A percentile compares a stretch with the other conserved stretches of the same genome.
phyloP scores from a whole-genome alignment of 2,888 invertebrate species.

The Ceratothoa steindachneri region DNA sequence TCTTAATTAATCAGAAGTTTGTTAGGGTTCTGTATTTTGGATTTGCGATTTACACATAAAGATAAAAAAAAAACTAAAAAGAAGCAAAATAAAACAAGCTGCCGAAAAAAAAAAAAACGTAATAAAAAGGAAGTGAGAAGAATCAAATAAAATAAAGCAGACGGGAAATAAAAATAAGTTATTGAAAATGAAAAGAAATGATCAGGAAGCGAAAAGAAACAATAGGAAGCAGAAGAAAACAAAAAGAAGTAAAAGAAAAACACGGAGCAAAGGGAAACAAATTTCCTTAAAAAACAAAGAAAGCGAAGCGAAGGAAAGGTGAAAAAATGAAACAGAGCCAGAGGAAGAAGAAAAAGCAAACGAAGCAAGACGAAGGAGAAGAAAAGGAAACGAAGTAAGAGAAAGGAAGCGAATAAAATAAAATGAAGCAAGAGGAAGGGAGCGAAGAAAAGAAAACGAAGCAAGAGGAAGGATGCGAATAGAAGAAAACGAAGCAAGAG shows the following conservation, averaged over 20 bases:
- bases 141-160: too few species aligned
- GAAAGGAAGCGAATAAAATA: too few species aligned
- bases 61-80: too few species aligned
- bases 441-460: too few species aligned
- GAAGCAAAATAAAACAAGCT: too few species aligned
- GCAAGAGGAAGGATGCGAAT: neutral
- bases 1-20: too few species aligned
- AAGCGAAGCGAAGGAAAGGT: neutral
- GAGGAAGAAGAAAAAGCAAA: constrained; percentile 8
- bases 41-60: too few species aligned
- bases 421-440: too few species aligned
- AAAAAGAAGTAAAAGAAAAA: neutral
- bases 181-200: neutral
- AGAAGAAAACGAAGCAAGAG: neutral
- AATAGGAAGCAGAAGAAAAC: neutral
- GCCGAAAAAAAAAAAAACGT: too few species aligned
- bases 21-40: too few species aligned
- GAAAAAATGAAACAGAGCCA: constrained; percentile 1
- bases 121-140: too few species aligned
- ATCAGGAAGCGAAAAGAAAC: neutral
- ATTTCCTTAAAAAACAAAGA: neutral
- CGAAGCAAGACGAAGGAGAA: neutral
- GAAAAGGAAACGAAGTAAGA: too few species aligned
- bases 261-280: neutral
- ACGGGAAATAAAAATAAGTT: neutral